Evolutionary conservation across 2,888 invertebrate species (phyloP).

Genomic region (Drosophila rubida): DNA sequence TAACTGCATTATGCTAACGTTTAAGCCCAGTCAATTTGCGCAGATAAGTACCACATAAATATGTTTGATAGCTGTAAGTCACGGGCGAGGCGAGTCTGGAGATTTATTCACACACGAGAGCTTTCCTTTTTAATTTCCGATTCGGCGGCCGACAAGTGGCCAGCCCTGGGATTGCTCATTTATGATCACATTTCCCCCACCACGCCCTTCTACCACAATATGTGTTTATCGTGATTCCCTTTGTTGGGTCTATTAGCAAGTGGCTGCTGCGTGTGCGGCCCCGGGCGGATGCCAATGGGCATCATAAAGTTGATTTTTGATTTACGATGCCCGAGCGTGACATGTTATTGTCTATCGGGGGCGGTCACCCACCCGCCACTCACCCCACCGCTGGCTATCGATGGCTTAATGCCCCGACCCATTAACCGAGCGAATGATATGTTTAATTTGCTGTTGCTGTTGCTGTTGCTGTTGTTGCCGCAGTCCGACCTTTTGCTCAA

Average conservation of each 20-base stretch:
- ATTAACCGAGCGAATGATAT: slow-evolving; percentile 37
- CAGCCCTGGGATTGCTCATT: slow-evolving; percentile 25
- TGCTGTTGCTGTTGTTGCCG: slow-evolving; percentile 18
- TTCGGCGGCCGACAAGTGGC: slow-evolving; percentile 16
- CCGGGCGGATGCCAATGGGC: slow-evolving; percentile 33
- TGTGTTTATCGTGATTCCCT: slow-evolving; percentile 10
- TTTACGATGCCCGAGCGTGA: slow-evolving; percentile 64
- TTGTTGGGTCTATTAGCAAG: slow-evolving; percentile 46
- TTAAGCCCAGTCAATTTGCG: slow-evolving; percentile 21
- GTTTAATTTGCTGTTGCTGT: slow-evolving; percentile 43
- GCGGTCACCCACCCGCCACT: too few species aligned
- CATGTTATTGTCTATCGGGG: slow-evolving; percentile 67
- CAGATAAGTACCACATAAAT: slow-evolving; percentile 61
- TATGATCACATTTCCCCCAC: slow-evolving; percentile 39
- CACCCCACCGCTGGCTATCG: too few species aligned
- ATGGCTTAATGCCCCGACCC: slow-evolving; percentile 5
- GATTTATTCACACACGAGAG: slow-evolving; percentile 50
- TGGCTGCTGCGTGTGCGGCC: slow-evolving; percentile 12
- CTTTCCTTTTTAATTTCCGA: slow-evolving; percentile 71
- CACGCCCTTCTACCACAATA: not conserved
- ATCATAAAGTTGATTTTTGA: slow-evolving; percentile 64
- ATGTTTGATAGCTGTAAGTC: slow-evolving; percentile 40
- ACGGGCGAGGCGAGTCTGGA: not conserved
- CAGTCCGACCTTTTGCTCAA: slow-evolving; percentile 51
- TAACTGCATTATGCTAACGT: slow-evolving; percentile 6